phyloP scores from a whole-genome alignment of 2,113 vertebrate species.

The Vireo altiloquus region DNA sequence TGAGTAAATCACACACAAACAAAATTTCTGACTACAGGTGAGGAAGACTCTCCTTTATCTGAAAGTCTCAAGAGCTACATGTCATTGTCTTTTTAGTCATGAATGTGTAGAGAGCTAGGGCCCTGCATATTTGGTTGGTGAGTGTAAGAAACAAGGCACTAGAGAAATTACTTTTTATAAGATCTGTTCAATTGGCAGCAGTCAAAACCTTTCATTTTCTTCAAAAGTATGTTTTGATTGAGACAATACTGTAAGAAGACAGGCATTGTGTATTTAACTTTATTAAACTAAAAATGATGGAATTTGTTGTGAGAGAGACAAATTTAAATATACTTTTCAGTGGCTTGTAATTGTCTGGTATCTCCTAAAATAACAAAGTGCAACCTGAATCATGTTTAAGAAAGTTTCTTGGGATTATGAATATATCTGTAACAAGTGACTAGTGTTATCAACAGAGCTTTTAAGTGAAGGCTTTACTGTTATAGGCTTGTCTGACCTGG shows the following conservation, averaged over 20 bases:
- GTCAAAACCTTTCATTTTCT: background rate
- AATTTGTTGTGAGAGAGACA: background rate
- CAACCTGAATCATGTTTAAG: background rate
- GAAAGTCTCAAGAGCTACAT: background rate
- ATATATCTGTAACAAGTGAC: background rate
- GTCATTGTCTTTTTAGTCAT: background rate
- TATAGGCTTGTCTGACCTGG: background rate
- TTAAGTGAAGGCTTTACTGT: slow-evolving; percentile 1
- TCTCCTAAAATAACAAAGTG: background rate
- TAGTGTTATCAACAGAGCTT: slow-evolving; percentile 1
- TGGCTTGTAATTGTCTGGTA: background rate
- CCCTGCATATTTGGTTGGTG: background rate
- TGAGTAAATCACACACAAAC: background rate
- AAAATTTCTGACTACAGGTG: background rate
- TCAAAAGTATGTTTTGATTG: background rate
- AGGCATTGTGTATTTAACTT: background rate
- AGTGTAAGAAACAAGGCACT: background rate
- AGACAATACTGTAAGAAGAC: background rate
- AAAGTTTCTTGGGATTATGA: background rate
- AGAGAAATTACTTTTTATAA: background rate
- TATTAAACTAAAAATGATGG: background rate
- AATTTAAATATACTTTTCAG: background rate
- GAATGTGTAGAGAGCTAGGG: background rate
- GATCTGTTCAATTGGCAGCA: background rate
- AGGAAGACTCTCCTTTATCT: background rate